phyloP scores from a whole-genome alignment of 2,797 vertebrate genomes.

The Eulemur rubriventer region DNA sequence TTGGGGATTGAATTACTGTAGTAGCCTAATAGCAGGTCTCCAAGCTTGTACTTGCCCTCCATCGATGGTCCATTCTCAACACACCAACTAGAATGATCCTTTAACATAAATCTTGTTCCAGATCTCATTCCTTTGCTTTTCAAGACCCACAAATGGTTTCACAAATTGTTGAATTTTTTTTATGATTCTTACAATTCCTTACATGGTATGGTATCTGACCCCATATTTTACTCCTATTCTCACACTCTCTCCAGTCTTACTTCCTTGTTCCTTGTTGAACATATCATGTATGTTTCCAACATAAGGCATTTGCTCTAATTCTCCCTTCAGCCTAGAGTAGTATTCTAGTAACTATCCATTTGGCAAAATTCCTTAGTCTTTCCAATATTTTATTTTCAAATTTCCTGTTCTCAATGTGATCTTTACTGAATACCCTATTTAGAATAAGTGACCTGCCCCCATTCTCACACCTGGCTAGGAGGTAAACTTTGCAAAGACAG shows the following conservation, averaged over 20 bases:
- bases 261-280: not conserved
- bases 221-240: not conserved
- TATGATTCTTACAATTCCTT: not conserved
- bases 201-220: not conserved
- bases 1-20: not conserved
- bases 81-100: not conserved
- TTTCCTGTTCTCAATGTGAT: not conserved
- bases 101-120: not conserved
- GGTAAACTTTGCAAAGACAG: not conserved
- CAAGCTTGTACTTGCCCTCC: not conserved
- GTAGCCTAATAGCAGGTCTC: not conserved
- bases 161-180: not conserved
- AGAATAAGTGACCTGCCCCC: not conserved
- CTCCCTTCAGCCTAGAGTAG: not conserved
- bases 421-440: not conserved
- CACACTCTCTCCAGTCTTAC: not conserved
- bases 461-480: not conserved
- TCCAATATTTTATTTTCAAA: not conserved
- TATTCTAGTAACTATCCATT: not conserved
- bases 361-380: not conserved
- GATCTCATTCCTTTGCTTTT: not conserved
- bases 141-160: not conserved
- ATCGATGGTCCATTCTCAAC: not conserved
- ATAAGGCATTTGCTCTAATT: not conserved
- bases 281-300: not conserved